Evolutionary conservation across 2,797 vertebrate species (phyloP), one percentile per base, ranked within the genome.

Genomic region (Schizopygopsis pylzovi): DNA sequence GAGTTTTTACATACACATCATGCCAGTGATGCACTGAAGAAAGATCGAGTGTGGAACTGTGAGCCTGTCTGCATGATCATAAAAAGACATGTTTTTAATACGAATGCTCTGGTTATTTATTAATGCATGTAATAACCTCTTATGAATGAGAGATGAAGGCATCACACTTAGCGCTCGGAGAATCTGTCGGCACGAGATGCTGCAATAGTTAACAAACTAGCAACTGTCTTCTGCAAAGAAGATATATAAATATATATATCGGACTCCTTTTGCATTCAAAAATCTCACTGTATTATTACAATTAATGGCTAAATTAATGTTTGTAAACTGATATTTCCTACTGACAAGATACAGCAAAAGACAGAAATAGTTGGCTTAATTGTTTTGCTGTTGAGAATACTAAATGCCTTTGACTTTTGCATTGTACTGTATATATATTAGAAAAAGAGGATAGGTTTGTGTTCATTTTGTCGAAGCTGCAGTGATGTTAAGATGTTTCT

Each of bases 31-130:
- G 54, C 54, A 61, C n/a, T 79, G 56, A 63, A 20, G 39, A 45
- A 45, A 72, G 39, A 71, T 6, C 1, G 11, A 59, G 75, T 2
- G 11, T 37, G 45, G 8, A 28, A 20, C 72, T 12, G 15, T 28
- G 56, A 33, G 22, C 39, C n/a, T 49, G 47, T 75, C 63, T 70
- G 49, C 65, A 28, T 41, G 33, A 39, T 18, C 39, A 43, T 65
- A 81, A 63, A 85, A 85, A 68, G 45, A 63, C 45, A 37, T 1
- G n/a, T 5, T 54, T 78, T 78, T 80, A 39, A 37, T 59, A 70
- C 39, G 71, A 80, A 80, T n/a, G 41, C 18, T n/a, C 63, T 52
- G 54, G 67, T 61, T 71, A 80, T 85, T 72, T 85, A 85, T 81
- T 85, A 43, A 80, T 85, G 52, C 56, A 4, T 1, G 39, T 20